Evolutionary conservation across 2,888 invertebrate genomes (phyloP), one percentile per base, ranked within the genome.

Genomic region (Hermaeophaga mercurialis): DNA sequence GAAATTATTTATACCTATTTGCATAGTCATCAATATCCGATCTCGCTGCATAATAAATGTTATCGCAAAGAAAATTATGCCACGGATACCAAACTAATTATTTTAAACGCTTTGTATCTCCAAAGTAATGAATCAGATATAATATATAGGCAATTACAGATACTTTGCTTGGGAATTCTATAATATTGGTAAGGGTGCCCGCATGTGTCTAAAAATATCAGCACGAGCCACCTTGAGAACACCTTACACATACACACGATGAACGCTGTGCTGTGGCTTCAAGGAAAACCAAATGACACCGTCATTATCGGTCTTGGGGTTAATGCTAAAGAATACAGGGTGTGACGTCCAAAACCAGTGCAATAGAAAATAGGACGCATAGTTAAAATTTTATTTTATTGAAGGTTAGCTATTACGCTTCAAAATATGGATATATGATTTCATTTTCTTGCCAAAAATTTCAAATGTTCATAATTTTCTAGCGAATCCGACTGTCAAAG

Each of bases 121-220:
- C 50, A 45, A 33, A 26, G 55, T 55, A 61, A 58, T 61, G 58
- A 54, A 58, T 61, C 61, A 57, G 62, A 59, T 57, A 59, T 62
- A 62, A 59, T 62, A 57, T 59, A 59, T 61, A 59, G 57, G 48
- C 62, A 62, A 59, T 62, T 62, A 59, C 50, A 54, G 45, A 54
- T 59, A 59, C 56, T 57, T 59, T 57, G 55, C 55, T 41, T 53
- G 53, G 62, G 62, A 62, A 62, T 62, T 62, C 56, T 47, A 62
- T 59, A 54, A 50, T 62, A 62, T 60, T 62, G 58, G 64, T 67
- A 61, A 64, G 67, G 69, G 69, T 63, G 59, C 69, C 69, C 67
- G 69, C 69, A 69, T 69, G 47, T 50, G 54, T 65, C 61, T 66
- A 65, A 66, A 64, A 65, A 66, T 66, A 66, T 41, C 54, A 57